Evolutionary conservation across 2,888 invertebrate genomes (phyloP), one percentile per base, ranked within the genome.

Genomic region (Euphydryas editha): DNA sequence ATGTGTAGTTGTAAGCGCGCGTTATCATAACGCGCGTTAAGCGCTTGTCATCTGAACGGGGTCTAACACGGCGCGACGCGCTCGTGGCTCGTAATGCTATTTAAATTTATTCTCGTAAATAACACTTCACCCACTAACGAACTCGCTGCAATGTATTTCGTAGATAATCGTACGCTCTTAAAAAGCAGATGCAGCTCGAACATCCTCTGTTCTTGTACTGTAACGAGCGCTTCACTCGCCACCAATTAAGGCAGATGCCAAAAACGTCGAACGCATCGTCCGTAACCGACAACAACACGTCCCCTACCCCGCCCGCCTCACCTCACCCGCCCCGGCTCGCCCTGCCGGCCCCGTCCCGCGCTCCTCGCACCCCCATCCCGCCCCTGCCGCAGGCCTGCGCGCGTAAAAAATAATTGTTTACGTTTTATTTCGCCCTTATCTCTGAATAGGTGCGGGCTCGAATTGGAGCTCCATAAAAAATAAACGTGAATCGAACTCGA

Each of bases 241-340:
- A 67, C 65, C 67, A 67, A 68, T 70, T 68, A 68, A 54, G 62
- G 57, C 68, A 65, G 65, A 68, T 68, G 65, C 70, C 70, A 70
- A 70, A 69, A 70, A 49, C 59, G 58, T 60, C 30, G 65, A 47
- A 57, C 59, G 63, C 56, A 63, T 47, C 30, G 30, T 59, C 59
- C 59, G 46, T 67, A 55, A 58, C 58, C 57, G 58, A 62, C 58
- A 62, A 59, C 54, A 46, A 59, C 46, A 39, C 51, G 36, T 15
- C 61, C 58, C 30, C 36, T 18, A 4, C n/a, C 8, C 17, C 44
- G 18, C 44, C 2, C 18, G 18, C 7, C 15, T 56, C 13, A n/a
- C 24, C 51, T 2, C 36, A 1, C 5, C 37, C 42, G 47, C 47
- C 24, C 18, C 49, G 13, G 18, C 30, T n/a, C 47, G 6, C 44